Conservation (phyloP, 2,888 invertebrate genomes). For the Cloeon dipterum region DNA sequence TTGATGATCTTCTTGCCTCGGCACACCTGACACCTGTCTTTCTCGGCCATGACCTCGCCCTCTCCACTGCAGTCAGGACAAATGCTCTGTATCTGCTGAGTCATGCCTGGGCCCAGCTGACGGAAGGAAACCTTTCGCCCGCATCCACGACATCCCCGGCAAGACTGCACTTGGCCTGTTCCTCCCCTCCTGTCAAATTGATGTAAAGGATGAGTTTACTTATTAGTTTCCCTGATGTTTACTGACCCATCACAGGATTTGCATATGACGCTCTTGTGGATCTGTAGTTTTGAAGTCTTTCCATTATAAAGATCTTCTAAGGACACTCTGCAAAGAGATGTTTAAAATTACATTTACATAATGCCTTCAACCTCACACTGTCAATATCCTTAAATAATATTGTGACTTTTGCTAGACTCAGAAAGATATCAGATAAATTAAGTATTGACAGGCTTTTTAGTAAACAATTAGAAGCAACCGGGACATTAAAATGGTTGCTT, state of each 20-base stretch:
- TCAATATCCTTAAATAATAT: too few species aligned
- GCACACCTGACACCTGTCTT: constrained; percentile 62
- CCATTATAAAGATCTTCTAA: constrained; percentile 83
- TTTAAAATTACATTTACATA: neutral
- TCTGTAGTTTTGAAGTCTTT: constrained; percentile 56
- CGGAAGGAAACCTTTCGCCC: constrained; percentile 51
- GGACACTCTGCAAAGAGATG: constrained; percentile 33
- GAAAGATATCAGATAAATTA: too few species aligned
- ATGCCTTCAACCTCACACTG: too few species aligned
- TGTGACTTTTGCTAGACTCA: too few species aligned
- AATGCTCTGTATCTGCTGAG: constrained; percentile 29
- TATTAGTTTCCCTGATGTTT: too few species aligned
- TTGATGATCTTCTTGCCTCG: constrained; percentile 62
- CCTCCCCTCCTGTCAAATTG: constrained; percentile 37
- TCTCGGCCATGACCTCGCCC: constrained; percentile 53
- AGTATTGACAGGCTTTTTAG: too few species aligned
- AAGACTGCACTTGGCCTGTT: constrained; percentile 39
- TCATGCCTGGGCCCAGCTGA: constrained; percentile 39
- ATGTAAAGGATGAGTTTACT: too few species aligned
- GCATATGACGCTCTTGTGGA: constrained; percentile 65
- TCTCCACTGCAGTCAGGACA: constrained; percentile 21
- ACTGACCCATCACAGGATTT: constrained; percentile 45
- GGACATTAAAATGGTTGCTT: too few species aligned
- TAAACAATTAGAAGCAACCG: too few species aligned
- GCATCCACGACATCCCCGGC: constrained; percentile 52